Evolutionary conservation across 2,888 invertebrate species (phyloP).

Genomic region (Amiota mariae): DNA sequence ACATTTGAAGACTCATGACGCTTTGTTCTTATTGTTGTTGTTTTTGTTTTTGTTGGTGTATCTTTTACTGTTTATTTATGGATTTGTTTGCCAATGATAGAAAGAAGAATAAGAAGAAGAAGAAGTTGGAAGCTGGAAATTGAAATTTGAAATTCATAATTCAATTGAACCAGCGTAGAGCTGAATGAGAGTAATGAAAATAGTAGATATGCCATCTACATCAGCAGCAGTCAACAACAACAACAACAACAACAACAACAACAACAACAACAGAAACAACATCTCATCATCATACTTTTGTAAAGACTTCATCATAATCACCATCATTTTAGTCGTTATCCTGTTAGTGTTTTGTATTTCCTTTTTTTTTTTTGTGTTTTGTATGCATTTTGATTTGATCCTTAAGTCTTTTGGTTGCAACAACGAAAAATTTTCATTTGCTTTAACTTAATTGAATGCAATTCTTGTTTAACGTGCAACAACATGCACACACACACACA

Average conservation of each 20-base stretch:
- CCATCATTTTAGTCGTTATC: neutral
- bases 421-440: constrained; percentile 2
- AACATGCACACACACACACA: constrained; percentile 23
- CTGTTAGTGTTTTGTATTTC: neutral
- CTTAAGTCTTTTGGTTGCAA: neutral
- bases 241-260: neutral
- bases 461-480: constrained; percentile 45
- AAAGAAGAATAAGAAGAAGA: neutral
- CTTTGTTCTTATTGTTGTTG: constrained; percentile 62
- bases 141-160: constrained; percentile 63
- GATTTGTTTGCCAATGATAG: constrained; percentile 43
- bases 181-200: constrained; percentile 42
- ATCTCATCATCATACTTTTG: neutral
- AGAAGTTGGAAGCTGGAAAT: constrained; percentile 46
- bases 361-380: too few species aligned
- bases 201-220: too few species aligned
- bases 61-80: constrained; percentile 30
- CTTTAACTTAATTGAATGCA: constrained; percentile 57
- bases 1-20: constrained; percentile 36
- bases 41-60: constrained; percentile 60
- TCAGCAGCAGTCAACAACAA: too few species aligned
- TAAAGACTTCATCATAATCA: neutral
- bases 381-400: too few species aligned
- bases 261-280: neutral
- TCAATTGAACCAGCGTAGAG: constrained; percentile 57